A percentile compares a stretch with the other conserved stretches of the same genome.
Evolutionary conservation across 2,888 invertebrate genomes (phyloP).

Genomic region (Habroteleia sp.): DNA sequence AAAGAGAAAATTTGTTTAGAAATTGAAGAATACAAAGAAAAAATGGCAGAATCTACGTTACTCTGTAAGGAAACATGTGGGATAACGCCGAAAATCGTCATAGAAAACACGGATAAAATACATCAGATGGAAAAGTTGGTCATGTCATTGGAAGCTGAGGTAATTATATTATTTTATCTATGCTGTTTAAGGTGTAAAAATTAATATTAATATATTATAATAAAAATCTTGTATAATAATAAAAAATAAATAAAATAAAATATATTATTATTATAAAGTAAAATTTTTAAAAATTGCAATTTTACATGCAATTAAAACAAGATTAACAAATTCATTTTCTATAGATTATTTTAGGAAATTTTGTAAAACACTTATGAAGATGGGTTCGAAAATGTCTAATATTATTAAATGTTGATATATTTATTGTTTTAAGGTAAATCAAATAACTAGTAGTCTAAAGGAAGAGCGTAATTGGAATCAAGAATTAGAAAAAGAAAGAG

Average conservation of each 20-base stretch:
- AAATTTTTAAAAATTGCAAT: no score
- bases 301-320: no score
- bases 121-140: conserved; percentile 64
- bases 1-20: background rate
- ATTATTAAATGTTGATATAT: no score
- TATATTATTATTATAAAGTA: no score
- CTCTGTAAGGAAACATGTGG: conserved; percentile 76
- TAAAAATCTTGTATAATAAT: no score
- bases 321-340: no score
- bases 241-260: no score
- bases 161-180: conserved; percentile 12
- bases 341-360: no score
- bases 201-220: no score
- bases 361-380: no score
- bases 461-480: conserved; percentile 77
- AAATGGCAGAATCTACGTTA: conserved; percentile 69
- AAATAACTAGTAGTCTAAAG: conserved; percentile 74
- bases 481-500: conserved; percentile 76
- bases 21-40: conserved; percentile 69
- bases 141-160: conserved; percentile 39
- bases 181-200: no score
- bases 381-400: no score
- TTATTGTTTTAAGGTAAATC: conserved; percentile 70
- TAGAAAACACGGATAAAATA: conserved; percentile 76
- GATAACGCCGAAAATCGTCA: conserved; percentile 74